Evolutionary conservation across 2,113 vertebrate genomes (phyloP).

Genomic region (Mastomys coucha): DNA sequence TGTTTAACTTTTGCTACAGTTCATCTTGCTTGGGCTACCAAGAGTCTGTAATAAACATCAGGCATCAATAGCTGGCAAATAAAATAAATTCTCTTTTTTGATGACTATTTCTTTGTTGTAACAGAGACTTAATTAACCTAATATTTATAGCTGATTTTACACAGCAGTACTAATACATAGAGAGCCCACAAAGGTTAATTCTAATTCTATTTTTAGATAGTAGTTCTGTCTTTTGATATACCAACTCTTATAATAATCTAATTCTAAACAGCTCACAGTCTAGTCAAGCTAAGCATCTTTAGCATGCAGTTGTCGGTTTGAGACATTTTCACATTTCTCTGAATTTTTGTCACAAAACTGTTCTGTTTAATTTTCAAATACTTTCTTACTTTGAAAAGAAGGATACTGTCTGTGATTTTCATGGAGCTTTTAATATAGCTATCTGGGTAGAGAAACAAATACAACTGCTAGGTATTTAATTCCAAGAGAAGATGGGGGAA

Average conservation of each 20-base stretch:
- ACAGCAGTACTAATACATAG: not conserved
- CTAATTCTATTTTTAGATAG: not conserved
- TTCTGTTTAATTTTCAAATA: slow-evolving; percentile 11
- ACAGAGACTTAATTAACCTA: not conserved
- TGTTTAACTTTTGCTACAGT: not conserved
- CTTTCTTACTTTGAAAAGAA: not conserved
- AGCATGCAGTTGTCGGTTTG: not conserved
- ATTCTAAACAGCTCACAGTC: not conserved
- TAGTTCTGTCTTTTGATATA: not conserved
- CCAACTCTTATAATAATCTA: not conserved
- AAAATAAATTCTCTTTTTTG: not conserved
- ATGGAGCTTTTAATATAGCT: not conserved
- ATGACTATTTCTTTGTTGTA: not conserved
- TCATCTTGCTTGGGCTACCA: not conserved
- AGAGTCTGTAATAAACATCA: not conserved
- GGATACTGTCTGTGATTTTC: not conserved
- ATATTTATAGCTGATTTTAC: not conserved
- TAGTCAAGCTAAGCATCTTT: not conserved
- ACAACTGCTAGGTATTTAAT: not conserved
- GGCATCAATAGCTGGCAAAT: not conserved
- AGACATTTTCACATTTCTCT: not conserved
- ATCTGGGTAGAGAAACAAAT: not conserved
- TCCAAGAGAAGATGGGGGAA: not conserved
- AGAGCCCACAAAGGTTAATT: not conserved
- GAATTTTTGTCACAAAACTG: not conserved